phyloP scores from a whole-genome alignment of 2,797 vertebrate genomes.

The Tragopan temminckii region DNA sequence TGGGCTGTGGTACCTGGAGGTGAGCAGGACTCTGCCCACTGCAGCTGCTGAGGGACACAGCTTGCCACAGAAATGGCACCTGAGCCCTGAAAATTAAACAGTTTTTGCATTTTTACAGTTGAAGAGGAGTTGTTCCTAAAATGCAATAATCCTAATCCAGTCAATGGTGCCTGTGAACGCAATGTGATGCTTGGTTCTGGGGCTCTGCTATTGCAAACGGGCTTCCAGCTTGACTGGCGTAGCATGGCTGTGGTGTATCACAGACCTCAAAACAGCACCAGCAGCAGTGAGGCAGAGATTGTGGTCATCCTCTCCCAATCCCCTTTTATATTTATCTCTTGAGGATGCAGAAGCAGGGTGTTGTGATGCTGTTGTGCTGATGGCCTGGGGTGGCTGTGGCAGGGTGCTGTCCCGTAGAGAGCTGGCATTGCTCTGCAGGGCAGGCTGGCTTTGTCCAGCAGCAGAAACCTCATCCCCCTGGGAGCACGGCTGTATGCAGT shows the following conservation, averaged over 20 bases:
- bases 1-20: accelerated
- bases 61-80: accelerated
- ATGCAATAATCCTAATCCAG: accelerated
- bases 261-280: accelerated
- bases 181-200: accelerated
- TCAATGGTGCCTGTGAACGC: accelerated
- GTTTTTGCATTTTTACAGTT: accelerated
- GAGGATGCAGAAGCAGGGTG: not conserved
- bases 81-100: not conserved
- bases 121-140: accelerated
- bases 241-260: not conserved
- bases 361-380: not conserved
- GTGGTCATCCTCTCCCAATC: accelerated
- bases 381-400: too few species aligned
- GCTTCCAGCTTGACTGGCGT: not conserved
- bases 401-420: not conserved
- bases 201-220: not conserved
- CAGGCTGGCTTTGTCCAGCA: accelerated
- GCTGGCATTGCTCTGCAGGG: accelerated
- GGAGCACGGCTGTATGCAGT: not conserved
- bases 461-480: not conserved
- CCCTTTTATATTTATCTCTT: accelerated
- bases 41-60: accelerated
- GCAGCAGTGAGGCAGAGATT: accelerated
- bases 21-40: accelerated